Conservation (phyloP, 2,113 vertebrate genomes). For the Erythrolamprus reginae region DNA sequence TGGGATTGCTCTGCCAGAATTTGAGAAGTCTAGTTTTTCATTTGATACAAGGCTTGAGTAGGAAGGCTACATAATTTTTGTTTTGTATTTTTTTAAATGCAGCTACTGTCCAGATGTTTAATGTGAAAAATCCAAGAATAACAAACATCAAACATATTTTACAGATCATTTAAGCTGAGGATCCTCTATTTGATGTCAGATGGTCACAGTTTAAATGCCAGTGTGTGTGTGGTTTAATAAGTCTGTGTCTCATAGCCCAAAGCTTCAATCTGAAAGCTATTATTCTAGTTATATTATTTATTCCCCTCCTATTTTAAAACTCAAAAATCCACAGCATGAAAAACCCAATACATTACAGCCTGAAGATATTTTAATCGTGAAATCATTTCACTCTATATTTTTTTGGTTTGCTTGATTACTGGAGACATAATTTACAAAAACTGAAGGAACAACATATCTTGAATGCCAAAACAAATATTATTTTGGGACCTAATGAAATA, state of each 20-base stretch:
- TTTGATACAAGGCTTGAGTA: background rate
- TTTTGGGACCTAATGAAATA: background rate
- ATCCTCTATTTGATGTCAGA: background rate
- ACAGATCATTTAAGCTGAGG: background rate
- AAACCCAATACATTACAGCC: slow-evolving; percentile 43
- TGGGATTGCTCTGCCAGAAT: background rate
- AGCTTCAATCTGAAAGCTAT: background rate
- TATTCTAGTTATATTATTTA: background rate
- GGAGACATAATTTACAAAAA: slow-evolving; percentile 24
- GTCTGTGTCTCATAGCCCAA: background rate
- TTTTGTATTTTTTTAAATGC: background rate
- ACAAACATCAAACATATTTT: background rate
- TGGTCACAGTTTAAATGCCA: background rate
- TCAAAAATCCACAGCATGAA: slow-evolving; percentile 41
- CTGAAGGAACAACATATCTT: background rate
- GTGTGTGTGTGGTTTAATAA: background rate
- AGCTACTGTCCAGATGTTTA: background rate
- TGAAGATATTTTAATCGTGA: slow-evolving; percentile 43
- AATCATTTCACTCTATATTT: slow-evolving; percentile 42
- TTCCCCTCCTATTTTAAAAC: background rate
- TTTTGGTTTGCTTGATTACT: slow-evolving; percentile 49
- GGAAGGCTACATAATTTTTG: background rate
- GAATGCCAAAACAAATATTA: background rate
- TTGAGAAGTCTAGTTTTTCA: background rate
- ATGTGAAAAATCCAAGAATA: background rate